Conservation (phyloP, 2,797 vertebrate species). For the Helarctos malayanus region DNA sequence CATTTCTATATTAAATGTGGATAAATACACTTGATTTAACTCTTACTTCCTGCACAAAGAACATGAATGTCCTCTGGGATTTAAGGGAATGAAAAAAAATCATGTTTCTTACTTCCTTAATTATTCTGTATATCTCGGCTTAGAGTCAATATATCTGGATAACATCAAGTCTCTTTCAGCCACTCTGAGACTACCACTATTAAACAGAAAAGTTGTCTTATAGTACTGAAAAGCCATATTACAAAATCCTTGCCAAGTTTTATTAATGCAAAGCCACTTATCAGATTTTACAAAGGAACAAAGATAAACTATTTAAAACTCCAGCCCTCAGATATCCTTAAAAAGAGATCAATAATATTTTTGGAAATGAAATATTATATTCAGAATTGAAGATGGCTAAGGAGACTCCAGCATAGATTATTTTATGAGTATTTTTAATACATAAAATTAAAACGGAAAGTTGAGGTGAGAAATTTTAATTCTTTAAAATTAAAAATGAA, state of each 20-base stretch:
- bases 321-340: background rate
- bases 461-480: slow-evolving; percentile 44
- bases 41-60: background rate
- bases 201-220: background rate
- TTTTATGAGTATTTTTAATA: background rate
- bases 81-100: slow-evolving; percentile 56
- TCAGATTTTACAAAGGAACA: background rate
- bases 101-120: background rate
- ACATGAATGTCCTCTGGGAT: background rate
- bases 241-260: slow-evolving; percentile 23
- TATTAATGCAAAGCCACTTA: slow-evolving; percentile 9
- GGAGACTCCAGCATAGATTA: background rate
- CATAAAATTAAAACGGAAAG: background rate
- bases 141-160: background rate
- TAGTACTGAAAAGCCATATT: background rate
- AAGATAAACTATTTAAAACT: background rate
- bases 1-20: background rate
- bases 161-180: background rate
- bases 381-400: slow-evolving; percentile 29
- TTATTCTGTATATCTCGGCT: background rate
- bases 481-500: slow-evolving; percentile 41
- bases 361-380: background rate
- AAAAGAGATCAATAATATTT: background rate
- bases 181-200: background rate
- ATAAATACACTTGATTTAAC: slow-evolving; percentile 57